Percentiles rank a stretch among this genome's conserved stretches.
phyloP scores from a whole-genome alignment of 2,797 vertebrate species.

The Pipistrellus pygmaeus region DNA sequence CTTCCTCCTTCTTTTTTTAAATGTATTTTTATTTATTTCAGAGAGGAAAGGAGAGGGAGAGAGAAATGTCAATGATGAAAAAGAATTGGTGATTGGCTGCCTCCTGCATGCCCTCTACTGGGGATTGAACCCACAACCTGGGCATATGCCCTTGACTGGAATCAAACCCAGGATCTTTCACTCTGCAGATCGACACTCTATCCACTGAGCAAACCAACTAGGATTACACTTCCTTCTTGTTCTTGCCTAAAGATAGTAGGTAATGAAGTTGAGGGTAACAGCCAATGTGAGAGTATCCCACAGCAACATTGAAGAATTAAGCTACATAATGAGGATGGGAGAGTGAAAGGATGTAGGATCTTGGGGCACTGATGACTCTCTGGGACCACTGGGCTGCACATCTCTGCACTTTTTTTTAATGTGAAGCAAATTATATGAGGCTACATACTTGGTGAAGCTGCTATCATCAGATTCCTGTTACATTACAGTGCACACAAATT shows the following conservation, averaged over 20 bases:
- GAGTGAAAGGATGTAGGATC: background rate
- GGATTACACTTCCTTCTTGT: background rate
- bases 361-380: background rate
- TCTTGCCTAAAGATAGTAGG: constrained; percentile 4
- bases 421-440: background rate
- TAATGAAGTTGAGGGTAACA: background rate
- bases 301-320: background rate
- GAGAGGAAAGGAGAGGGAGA: too few relatives aligned
- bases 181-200: too few relatives aligned
- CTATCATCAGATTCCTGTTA: background rate
- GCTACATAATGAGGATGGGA: background rate
- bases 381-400: background rate
- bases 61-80: too few relatives aligned
- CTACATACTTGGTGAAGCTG: background rate
- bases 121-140: too few relatives aligned
- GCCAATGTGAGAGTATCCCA: background rate
- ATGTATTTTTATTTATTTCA: too few relatives aligned
- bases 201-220: too few relatives aligned
- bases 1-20: too few relatives aligned
- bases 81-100: too few relatives aligned
- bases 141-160: too few relatives aligned
- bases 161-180: too few relatives aligned
- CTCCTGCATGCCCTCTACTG: too few relatives aligned
- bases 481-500: background rate
- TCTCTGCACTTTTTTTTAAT: background rate